Evolutionary conservation across 2,113 vertebrate species (phyloP).

Genomic region (Forbesichthys agassizii): DNA sequence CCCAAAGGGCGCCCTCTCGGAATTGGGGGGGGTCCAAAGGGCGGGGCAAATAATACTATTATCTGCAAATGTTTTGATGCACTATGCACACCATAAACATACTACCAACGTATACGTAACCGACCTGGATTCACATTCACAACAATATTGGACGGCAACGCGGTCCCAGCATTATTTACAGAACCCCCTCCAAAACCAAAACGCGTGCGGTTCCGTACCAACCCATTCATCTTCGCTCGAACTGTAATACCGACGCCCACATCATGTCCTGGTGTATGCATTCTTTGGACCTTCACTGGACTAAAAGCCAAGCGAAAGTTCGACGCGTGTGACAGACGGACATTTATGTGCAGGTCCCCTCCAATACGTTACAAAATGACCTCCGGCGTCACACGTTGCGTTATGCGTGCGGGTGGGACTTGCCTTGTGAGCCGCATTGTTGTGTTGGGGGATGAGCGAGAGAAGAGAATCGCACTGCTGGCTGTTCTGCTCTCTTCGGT

Average conservation of each 20-base stretch:
- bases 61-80: neutral
- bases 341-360: constrained; percentile 57
- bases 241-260: no score
- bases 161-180: neutral
- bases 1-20: constrained; percentile 26
- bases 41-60: constrained; percentile 33
- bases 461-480: constrained; percentile 37
- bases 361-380: constrained; percentile 51
- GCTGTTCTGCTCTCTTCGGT: constrained; percentile 25
- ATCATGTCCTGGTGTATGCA: neutral
- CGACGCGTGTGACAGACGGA: constrained; percentile 66
- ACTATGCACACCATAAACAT: no score
- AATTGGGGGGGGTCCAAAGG: constrained; percentile 32
- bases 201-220: neutral
- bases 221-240: no score
- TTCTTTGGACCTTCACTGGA: constrained; percentile 40
- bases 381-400: constrained; percentile 67
- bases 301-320: constrained; percentile 22
- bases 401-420: constrained; percentile 74
- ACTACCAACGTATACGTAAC: no score
- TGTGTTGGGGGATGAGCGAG: constrained; percentile 75
- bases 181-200: neutral
- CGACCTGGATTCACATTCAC: no score
- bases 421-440: constrained; percentile 77
- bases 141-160: no score